These are phyloP conservation scores for Dolichoris vasculosae DNA, from an alignment of 1,140 invertebrate species.

Conservation along the genomic window DNA sequence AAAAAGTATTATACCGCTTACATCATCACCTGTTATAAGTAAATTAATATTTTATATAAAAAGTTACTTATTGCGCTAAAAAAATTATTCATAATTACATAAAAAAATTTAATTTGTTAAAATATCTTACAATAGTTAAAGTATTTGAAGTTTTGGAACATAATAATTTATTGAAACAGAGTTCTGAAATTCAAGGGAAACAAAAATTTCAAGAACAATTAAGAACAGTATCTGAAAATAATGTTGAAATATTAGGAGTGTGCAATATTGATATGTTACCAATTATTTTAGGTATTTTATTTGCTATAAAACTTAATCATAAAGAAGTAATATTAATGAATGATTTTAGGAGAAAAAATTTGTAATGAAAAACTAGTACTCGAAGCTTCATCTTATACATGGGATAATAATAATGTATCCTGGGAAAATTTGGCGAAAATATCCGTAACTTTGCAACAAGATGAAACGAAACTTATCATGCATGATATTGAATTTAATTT, in stretches of 20 bases:
- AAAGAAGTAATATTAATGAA: neutral
- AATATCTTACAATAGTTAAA: conserved; percentile 23
- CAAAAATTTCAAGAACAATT: neutral
- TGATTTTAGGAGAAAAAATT: conserved; percentile 54
- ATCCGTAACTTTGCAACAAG: conserved; percentile 40
- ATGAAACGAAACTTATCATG: conserved; percentile 37
- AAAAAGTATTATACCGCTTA: conserved; percentile 40
- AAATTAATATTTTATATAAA: conserved; percentile 28
- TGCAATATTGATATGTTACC: conserved; percentile 62
- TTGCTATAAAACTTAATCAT: too few relatives aligned
- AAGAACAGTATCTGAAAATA: neutral
- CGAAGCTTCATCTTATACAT: conserved; percentile 52
- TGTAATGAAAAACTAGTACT: conserved; percentile 58
- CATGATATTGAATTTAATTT: conserved; percentile 52
- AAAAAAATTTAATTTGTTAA: neutral
- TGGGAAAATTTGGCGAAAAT: conserved; percentile 61
- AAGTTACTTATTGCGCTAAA: too few relatives aligned
- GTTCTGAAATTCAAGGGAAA: neutral
- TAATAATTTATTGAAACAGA: neutral
- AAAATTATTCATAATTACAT: too few relatives aligned
- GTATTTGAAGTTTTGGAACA: conserved; percentile 20
- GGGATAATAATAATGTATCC: conserved; percentile 46
- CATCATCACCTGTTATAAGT: conserved; percentile 59
- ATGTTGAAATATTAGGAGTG: conserved; percentile 50
- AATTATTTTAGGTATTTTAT: conserved; percentile 56